These are phyloP conservation scores for Brachyptera putata DNA, from an alignment of 2,888 invertebrate species.

Conservation along the genomic window DNA sequence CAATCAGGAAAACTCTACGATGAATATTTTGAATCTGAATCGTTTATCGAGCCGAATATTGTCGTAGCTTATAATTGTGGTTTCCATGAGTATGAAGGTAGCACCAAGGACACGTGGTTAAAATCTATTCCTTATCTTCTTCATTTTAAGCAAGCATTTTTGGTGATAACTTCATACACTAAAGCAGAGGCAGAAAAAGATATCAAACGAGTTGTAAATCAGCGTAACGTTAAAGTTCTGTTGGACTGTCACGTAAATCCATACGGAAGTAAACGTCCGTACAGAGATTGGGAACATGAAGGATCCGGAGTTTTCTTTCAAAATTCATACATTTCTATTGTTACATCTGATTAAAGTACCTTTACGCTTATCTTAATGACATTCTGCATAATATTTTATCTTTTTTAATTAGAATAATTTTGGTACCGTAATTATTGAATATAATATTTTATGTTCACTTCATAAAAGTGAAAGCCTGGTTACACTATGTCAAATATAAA, in stretches of 20 bases:
- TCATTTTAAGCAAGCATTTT: slow-evolving; percentile 34
- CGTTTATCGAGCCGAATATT: slow-evolving; percentile 37
- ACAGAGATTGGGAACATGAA: slow-evolving; percentile 38
- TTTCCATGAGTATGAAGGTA: slow-evolving; percentile 39
- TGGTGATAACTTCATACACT: slow-evolving; percentile 42
- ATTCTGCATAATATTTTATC: too few relatives aligned
- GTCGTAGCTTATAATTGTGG: slow-evolving; percentile 42
- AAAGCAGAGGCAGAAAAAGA: slow-evolving; percentile 39
- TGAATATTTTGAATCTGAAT: slow-evolving; percentile 31
- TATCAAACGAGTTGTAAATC: slow-evolving; percentile 29
- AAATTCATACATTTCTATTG: slow-evolving; percentile 38
- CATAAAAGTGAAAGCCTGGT: too few relatives aligned
- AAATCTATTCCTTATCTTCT: slow-evolving; percentile 37
- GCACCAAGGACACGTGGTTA: slow-evolving; percentile 38
- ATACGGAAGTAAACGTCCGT: slow-evolving; percentile 38
- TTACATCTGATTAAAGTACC: not conserved
- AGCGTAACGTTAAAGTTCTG: slow-evolving; percentile 26
- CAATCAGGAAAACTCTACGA: too few relatives aligned
- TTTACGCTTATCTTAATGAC: not conserved
- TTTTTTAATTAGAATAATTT: too few relatives aligned
- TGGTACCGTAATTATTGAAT: too few relatives aligned
- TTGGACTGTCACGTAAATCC: slow-evolving; percentile 37
- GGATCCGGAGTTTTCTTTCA: slow-evolving; percentile 38
- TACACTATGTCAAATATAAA: too few relatives aligned
- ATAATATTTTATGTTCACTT: too few relatives aligned